phyloP scores from a whole-genome alignment of 2,113 vertebrate species.

The Geothlypis trichas region DNA sequence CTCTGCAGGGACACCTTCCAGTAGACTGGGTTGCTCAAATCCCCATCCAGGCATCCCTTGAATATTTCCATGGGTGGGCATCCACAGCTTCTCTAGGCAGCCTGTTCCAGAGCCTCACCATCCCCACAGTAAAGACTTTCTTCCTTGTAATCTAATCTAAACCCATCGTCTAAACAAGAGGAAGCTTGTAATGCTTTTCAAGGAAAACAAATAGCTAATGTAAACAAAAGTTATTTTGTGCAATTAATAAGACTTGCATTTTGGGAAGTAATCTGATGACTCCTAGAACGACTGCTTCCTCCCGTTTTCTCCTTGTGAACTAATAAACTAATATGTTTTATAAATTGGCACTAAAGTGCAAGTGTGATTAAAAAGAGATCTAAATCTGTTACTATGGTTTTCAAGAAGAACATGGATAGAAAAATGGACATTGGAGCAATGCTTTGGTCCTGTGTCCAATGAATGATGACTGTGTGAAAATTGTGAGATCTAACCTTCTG shows the following conservation, averaged over 20 bases:
- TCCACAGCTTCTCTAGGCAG: not conserved
- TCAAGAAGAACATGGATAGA: not conserved
- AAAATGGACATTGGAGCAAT: not conserved
- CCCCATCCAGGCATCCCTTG: not conserved
- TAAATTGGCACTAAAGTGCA: not conserved
- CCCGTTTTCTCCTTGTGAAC: not conserved
- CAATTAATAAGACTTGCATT: not conserved
- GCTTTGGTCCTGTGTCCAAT: not conserved
- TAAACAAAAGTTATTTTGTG: not conserved
- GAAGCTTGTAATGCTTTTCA: not conserved
- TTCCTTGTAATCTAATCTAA: not conserved
- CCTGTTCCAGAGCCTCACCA: not conserved
- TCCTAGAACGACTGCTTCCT: not conserved
- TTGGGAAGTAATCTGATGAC: not conserved
- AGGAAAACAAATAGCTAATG: not conserved
- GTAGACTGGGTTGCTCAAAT: not conserved
- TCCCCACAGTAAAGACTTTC: not conserved
- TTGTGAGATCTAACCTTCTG: not conserved
- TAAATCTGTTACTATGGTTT: not conserved
- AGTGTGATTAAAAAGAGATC: not conserved
- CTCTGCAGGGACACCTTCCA: no score
- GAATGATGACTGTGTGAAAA: not conserved
- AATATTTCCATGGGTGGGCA: not conserved
- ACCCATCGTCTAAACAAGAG: not conserved
- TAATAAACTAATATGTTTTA: not conserved